Percentiles rank a stretch among this genome's conserved stretches.
Conservation (phyloP, 2,113 vertebrate genomes). For the Xiphorhynchus elegans region DNA sequence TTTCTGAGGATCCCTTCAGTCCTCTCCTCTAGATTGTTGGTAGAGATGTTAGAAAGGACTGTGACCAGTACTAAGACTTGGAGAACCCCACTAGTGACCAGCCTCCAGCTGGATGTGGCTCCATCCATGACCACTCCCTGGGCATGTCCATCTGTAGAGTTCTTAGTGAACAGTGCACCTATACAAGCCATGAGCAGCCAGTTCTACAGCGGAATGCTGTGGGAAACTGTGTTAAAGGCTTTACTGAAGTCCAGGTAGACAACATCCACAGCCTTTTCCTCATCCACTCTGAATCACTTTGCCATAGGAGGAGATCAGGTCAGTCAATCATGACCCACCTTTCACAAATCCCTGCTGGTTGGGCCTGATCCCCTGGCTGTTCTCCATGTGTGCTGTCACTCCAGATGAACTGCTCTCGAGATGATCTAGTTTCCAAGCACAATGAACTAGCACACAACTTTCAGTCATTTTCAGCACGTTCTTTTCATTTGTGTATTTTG, state of each 20-base stretch:
- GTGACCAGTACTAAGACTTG: background rate
- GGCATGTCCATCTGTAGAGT: background rate
- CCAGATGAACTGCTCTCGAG: background rate
- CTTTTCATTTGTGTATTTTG: background rate
- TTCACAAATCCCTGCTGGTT: background rate
- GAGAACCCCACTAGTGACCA: background rate
- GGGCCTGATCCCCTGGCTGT: background rate
- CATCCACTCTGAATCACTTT: background rate
- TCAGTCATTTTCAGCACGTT: background rate
- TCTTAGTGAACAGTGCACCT: too few species aligned
- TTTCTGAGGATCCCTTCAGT: background rate
- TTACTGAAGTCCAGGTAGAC: background rate
- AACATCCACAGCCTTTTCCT: background rate
- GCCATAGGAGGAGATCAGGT: background rate
- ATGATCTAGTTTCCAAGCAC: background rate
- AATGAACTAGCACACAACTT: background rate
- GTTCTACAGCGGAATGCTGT: background rate
- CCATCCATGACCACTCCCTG: background rate
- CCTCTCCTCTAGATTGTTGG: background rate
- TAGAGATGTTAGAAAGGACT: background rate
- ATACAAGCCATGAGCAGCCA: accelerated
- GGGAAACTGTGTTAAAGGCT: background rate
- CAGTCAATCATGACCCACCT: background rate
- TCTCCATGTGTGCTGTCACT: background rate
- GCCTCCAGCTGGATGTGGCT: background rate